Percentiles rank a stretch among this genome's conserved stretches.
These are phyloP conservation scores for Scotopteryx bipunctaria DNA, from an alignment of 2,888 invertebrate genomes.

Conservation along the genomic window DNA sequence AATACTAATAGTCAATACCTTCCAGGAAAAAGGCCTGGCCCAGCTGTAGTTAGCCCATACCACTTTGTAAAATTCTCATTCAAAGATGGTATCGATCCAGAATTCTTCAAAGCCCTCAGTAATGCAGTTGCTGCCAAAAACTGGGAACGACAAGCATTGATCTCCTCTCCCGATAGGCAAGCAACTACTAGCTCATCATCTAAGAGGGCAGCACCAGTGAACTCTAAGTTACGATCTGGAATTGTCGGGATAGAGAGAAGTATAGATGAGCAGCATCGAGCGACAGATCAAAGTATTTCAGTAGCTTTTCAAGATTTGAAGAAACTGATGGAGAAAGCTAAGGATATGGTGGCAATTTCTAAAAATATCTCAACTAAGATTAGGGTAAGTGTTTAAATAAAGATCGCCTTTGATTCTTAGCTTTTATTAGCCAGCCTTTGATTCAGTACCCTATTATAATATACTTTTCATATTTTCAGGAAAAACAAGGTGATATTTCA, in stretches of 20 bases:
- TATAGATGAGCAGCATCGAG: conserved; percentile 94
- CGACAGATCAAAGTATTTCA: conserved; percentile 95
- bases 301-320: conserved; percentile 97
- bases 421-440: too few species aligned
- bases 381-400: conserved; percentile 85
- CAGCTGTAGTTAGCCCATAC: conserved; percentile 87
- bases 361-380: conserved; percentile 96
- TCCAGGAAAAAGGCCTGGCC: conserved; percentile 88
- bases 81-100: conserved; percentile 89
- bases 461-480: conserved; percentile 67
- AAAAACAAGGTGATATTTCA: conserved; percentile 96
- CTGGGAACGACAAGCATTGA: conserved; percentile 82
- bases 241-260: conserved; percentile 98
- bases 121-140: conserved; percentile 85
- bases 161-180: conserved; percentile 43
- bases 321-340: conserved; percentile 97
- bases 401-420: background rate
- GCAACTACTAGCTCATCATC: conserved; percentile 46
- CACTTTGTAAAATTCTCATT: conserved; percentile 93
- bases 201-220: conserved; percentile 57
- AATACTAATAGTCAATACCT: conserved; percentile 5
- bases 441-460: background rate
- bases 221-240: conserved; percentile 90
- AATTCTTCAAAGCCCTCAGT: conserved; percentile 85
- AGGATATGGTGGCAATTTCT: conserved; percentile 97